Percentiles rank a stretch among this genome's conserved stretches.
Evolutionary conservation across 2,113 vertebrate species (phyloP).

Genomic region (Neolamprologus cancellatus): DNA sequence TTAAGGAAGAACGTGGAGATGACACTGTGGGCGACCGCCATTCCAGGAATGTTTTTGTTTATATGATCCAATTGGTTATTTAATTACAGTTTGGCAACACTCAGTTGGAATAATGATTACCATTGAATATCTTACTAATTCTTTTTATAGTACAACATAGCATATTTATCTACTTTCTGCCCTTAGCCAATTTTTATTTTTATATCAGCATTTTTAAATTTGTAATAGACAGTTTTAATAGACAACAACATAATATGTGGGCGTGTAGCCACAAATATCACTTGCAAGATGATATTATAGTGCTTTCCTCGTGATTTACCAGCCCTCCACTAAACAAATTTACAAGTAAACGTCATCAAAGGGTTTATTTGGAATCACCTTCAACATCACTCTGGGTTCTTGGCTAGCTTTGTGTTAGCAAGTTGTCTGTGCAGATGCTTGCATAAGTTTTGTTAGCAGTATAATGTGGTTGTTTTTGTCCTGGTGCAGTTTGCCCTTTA

Average conservation of each 20-base stretch:
- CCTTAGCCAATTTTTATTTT: neutral
- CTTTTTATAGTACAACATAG: neutral
- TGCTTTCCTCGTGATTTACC: accelerated
- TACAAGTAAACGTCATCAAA: neutral
- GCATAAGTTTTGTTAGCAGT: neutral
- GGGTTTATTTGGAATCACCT: neutral
- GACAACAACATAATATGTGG: neutral
- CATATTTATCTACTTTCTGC: neutral
- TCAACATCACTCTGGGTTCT: neutral
- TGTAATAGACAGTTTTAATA: neutral
- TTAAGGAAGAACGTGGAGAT: neutral
- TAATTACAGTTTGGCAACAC: neutral
- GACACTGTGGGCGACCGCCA: neutral
- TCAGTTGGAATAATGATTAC: neutral
- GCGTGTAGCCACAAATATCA: neutral
- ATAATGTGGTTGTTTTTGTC: neutral
- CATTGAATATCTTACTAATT: neutral
- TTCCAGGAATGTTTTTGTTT: neutral
- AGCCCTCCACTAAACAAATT: accelerated
- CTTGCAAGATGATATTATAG: accelerated
- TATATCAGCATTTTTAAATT: neutral
- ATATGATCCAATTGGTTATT: neutral
- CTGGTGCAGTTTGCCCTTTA: accelerated
- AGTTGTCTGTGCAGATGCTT: neutral
- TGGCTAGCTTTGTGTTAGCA: neutral